Evolutionary conservation across 2,888 invertebrate genomes (phyloP), one percentile per base, ranked within the genome.

Genomic region (Drosophila robusta): DNA sequence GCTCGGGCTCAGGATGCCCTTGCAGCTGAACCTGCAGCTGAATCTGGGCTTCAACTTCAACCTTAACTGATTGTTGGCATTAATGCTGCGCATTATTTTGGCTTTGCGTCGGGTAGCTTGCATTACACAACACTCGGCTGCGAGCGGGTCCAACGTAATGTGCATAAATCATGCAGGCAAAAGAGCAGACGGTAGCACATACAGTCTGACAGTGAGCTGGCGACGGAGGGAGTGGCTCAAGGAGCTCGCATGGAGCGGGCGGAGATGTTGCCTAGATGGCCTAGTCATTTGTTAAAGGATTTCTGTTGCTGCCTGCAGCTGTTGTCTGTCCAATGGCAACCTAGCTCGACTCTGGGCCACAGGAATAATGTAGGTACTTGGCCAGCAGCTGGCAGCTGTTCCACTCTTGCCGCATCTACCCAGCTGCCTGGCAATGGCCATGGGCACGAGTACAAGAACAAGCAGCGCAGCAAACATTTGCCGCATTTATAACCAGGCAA

Each of bases 211-310:
- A 18, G 18, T 57, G 39, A 49, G 56, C 34, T 45, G 36, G 46
- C 3, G 11, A 29, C 7, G 11, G 29, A n/a, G n/a, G 39, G 39
- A 12, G 54, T 44, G 52, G 16, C n/a, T 12, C 51, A 16, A 34
- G 51, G 51, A 11, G 9, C 12, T 34, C 12, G 34, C 11, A 34
- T 41, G 18, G 29, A 26, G 14, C 41, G 5, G 24, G 5, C n/a
- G 14, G n/a, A 42, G 29, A 42, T 38, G 62, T 14, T 24, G 42
- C 29, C 47, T 45, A 44, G 68, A 49, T 70, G 62, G 67, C 78
- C 77, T 54, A 77, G 78, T 64, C 75, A 78, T 77, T 77, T 77
- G 79, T 77, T 77, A 51, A 45, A 47, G 78, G 75, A 71, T 78
- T 68, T 67, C 67, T 38, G 56, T 11, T 18, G 55, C 61, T 51